Evolutionary conservation across 2,888 invertebrate species (phyloP), one percentile per base, ranked within the genome.

Genomic region (Torymus auratus): DNA sequence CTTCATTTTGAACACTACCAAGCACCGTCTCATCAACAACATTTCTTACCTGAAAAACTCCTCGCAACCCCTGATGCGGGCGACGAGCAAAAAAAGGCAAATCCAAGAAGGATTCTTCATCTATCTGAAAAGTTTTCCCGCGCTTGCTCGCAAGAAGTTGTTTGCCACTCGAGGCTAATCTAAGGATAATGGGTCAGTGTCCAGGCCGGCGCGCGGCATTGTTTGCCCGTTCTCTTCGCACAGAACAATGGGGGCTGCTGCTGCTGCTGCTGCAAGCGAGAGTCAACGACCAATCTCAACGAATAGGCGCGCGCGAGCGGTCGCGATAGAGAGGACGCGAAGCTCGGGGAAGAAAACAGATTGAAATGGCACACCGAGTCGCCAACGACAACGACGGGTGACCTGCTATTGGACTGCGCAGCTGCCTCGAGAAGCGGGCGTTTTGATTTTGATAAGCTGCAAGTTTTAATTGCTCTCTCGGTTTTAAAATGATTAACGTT

Each of bases 261-360:
- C 74, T 5, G 17, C 53, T 52, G 7, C n/a, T 20, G 17, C 20
- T 5, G 82, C 73, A 67, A 73, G 84, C 81, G 83, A 78, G 82
- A 85, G 85, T 86, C 87, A 88, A 88, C 86, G 87, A 87, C 83
- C 86, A 86, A 87, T 86, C 86, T 84, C 76, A 41, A 41, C 41
- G 81, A 81, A 84, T 84, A 85, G 84, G 81, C 84, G 75, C 81
- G 83, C 82, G 83, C 82, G 83, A 84, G 85, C 83, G 83, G 82
- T 84, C 83, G 83, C 81, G 79, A 79, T 78, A 72, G 56, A 82
- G 52, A 73, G 56, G 61, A 15, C 17, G 50, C 17, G 4, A 61
- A 64, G 61, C 50, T 52, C 60, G 28, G 17, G 1, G 50, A 72
- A 61, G 58, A 71, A 65, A 71, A 53, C 41, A 71, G 71, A 72